Evolutionary conservation across 2,113 vertebrate species (phyloP).

Genomic region (Poeciliopsis turrubarensis): DNA sequence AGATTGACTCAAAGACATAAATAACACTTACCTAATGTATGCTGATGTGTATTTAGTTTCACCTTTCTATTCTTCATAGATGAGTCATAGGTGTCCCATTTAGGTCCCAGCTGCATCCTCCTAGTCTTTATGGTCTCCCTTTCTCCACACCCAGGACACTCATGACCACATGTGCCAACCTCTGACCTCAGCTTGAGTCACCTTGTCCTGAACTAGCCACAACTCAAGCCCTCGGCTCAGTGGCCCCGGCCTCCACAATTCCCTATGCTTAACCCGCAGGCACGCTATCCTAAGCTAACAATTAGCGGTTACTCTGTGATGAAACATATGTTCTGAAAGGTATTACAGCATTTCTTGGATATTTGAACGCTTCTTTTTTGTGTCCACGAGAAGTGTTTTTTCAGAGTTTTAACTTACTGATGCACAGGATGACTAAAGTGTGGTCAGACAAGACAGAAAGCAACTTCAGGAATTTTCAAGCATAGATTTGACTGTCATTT

Average conservation of each 20-base stretch:
- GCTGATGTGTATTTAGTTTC: conserved; percentile 21
- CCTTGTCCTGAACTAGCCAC: conserved; percentile 35
- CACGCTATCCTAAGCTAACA: conserved; percentile 27
- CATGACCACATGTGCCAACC: conserved; percentile 29
- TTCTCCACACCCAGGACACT: conserved; percentile 63
- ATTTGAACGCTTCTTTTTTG: conserved; percentile 23
- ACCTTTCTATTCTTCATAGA: conserved; percentile 12
- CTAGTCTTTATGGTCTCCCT: conserved; percentile 47
- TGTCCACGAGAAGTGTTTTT: conserved; percentile 27
- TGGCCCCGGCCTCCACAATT: neutral
- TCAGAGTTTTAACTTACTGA: conserved; percentile 38
- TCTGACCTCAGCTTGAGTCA: conserved; percentile 50
- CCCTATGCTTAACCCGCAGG: neutral
- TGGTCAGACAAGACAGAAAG: conserved; percentile 19
- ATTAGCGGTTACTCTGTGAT: conserved; percentile 49
- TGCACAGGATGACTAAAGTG: conserved; percentile 16
- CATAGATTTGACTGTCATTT: conserved; percentile 5
- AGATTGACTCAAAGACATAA: conserved; percentile 41
- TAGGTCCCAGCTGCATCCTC: conserved; percentile 13
- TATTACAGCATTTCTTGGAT: conserved; percentile 23
- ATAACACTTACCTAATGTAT: conserved; percentile 44
- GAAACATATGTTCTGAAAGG: conserved; percentile 55
- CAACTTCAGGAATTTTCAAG: conserved; percentile 10
- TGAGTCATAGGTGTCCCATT: conserved; percentile 57
- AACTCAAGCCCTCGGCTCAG: conserved; percentile 13